Evolutionary conservation across 2,888 invertebrate genomes (phyloP), one percentile per base, ranked within the genome.

Genomic region (Synergus gifuensis): DNA sequence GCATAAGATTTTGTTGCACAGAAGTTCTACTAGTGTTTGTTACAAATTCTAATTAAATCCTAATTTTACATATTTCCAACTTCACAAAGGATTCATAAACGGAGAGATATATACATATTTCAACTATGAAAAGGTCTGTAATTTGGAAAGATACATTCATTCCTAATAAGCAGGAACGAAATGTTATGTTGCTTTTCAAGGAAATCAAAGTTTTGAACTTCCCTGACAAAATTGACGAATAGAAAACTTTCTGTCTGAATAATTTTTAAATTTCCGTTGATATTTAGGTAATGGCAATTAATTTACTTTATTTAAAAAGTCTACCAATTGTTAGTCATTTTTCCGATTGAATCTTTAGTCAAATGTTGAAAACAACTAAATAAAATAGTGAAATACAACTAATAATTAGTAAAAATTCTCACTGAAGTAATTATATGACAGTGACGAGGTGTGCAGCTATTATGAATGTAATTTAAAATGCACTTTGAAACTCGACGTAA

Each of bases 21-120:
- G 58, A 76, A 78, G 58, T 79, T 79, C 18, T 36, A 44, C 18
- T 42, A 42, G 42, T 40, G 58, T 44, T 58, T 40, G 78, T 76
- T 76, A 42, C 79, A 58, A 46, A 58, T 36, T 66, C 66, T 76
- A 76, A 79, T 79, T 76, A 76, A 66, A 76, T 76, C 54, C 40
- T 12, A n/a, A 14, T 28, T 73, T 14, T 54, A 49, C 58, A 36
- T 40, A 36, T 40, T 62, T 36, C 22, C 49, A 49, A 40, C 18
- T 62, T 22, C 28, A 54, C 4, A 40, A 36, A 73, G 49, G 12
- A 36, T n/a, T 40, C n/a, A 16, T 36, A 36, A 49, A 16, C n/a
- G 7, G n/a, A 12, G 28, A 73, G 36, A 40, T 28, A 28, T 36
- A 36, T 36, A 36, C 36, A 40, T 28, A 54, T 73, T 66, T 44